Conservation (phyloP, 1,140 invertebrate genomes). For the Octopus bimaculoides region DNA sequence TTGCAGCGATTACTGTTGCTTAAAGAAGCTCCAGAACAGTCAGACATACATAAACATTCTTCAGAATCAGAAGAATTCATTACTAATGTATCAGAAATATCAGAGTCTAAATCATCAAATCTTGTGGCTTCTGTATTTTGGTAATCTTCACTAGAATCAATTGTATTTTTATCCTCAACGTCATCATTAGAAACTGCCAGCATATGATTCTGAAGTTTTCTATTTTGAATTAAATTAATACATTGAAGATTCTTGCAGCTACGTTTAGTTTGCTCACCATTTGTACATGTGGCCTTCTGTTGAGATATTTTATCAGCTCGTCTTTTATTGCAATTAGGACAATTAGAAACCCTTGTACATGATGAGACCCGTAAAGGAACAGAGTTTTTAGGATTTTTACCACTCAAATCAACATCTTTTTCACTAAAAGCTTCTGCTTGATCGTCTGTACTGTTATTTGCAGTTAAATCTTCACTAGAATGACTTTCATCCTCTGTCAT, state of each 20-base stretch:
- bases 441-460: too few species aligned
- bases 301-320: slow-evolving; percentile 15
- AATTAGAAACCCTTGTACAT: neutral
- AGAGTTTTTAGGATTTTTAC: neutral
- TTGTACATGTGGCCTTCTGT: neutral
- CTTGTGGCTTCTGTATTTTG: slow-evolving; percentile 29
- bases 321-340: neutral
- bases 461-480: too few species aligned
- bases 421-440: too few species aligned
- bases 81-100: too few species aligned
- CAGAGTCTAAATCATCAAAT: neutral
- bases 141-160: slow-evolving; percentile 37
- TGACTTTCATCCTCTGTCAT: slow-evolving; percentile 39
- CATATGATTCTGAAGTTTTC: slow-evolving; percentile 27
- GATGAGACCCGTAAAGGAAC: neutral
- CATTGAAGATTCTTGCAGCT: slow-evolving; percentile 25
- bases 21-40: too few species aligned
- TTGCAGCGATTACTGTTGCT: too few species aligned
- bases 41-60: too few species aligned
- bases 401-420: too few species aligned
- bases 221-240: slow-evolving; percentile 32
- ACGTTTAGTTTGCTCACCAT: neutral
- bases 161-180: slow-evolving; percentile 26
- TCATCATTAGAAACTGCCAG: slow-evolving; percentile 31
- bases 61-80: too few species aligned